Percentiles rank a stretch among this genome's conserved stretches.
Evolutionary conservation across 2,888 invertebrate genomes (phyloP).

Genomic region (Baccha elongata): DNA sequence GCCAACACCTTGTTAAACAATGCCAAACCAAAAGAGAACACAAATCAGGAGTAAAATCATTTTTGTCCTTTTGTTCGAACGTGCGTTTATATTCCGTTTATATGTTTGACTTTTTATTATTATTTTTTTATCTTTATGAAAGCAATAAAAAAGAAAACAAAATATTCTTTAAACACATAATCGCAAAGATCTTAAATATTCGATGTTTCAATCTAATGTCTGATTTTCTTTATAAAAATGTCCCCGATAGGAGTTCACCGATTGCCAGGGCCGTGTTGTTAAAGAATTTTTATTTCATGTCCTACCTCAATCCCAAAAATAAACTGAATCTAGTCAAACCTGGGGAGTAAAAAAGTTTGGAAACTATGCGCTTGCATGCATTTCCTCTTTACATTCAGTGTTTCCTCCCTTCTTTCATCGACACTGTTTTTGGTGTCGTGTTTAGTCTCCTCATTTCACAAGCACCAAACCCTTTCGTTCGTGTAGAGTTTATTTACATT

Average conservation of each 20-base stretch:
- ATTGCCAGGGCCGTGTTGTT: constrained; percentile 37
- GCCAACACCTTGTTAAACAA: constrained; percentile 18
- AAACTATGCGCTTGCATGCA: constrained; percentile 44
- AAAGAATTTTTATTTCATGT: constrained; percentile 45
- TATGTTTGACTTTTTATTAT: constrained; percentile 28
- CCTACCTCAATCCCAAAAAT: constrained; percentile 71
- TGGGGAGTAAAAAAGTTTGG: constrained; percentile 18
- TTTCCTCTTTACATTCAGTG: neutral
- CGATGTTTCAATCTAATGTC: constrained; percentile 28
- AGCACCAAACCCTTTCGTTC: neutral
- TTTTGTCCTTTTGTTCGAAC: constrained; percentile 28
- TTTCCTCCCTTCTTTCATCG: neutral
- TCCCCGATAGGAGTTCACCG: constrained; percentile 55
- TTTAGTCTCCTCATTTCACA: neutral
- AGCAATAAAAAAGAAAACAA: constrained; percentile 45
- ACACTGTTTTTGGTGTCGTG: neutral
- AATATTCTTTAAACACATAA: constrained; percentile 28
- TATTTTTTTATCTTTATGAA: constrained; percentile 22
- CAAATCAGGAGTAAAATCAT: constrained; percentile 22
- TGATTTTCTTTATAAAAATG: constrained; percentile 49
- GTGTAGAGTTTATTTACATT: constrained; percentile 54
- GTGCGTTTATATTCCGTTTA: constrained; percentile 26
- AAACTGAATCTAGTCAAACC: constrained; percentile 31
- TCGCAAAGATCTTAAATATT: constrained; percentile 22
- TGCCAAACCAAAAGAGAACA: too few species aligned